These are phyloP conservation scores for Elmis aenea DNA, from an alignment of 2,888 invertebrate genomes.

Conservation along the genomic window DNA sequence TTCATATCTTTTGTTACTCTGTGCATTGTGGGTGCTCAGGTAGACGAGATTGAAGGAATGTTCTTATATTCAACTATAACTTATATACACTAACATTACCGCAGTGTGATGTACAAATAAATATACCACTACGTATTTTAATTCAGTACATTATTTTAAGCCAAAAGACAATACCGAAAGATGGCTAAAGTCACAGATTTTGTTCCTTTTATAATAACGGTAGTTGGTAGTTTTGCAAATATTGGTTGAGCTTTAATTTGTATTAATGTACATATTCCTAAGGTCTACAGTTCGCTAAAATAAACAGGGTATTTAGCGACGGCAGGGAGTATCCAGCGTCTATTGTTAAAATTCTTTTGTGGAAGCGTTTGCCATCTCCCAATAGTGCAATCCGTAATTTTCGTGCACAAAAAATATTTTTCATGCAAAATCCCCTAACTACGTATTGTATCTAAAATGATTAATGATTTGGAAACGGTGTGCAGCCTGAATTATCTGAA, in stretches of 20 bases:
- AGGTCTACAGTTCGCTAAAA: background rate
- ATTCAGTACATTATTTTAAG: too few relatives aligned
- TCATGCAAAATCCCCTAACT: conserved; percentile 37
- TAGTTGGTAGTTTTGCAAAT: too few relatives aligned
- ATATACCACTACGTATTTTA: too few relatives aligned
- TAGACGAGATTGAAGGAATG: conserved; percentile 35
- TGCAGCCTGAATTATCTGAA: background rate
- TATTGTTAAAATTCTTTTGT: conserved; percentile 19
- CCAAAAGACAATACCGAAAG: too few relatives aligned
- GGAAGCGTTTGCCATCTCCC: conserved; percentile 21
- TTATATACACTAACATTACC: conserved; percentile 16
- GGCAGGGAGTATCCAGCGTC: conserved; percentile 9
- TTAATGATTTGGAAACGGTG: conserved; percentile 31
- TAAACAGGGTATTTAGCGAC: background rate
- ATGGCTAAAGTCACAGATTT: too few relatives aligned
- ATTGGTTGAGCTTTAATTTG: too few relatives aligned
- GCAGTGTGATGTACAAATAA: too few relatives aligned
- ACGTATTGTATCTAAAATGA: conserved; percentile 31
- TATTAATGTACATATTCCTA: background rate
- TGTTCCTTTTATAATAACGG: too few relatives aligned
- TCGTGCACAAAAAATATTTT: conserved; percentile 31
- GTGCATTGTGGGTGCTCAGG: conserved; percentile 44
- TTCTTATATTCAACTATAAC: conserved; percentile 22
- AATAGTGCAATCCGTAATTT: conserved; percentile 22
- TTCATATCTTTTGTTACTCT: conserved; percentile 42